These are phyloP conservation scores for Mercenaria mercenaria DNA, from an alignment of 1,140 invertebrate genomes.

Conservation along the genomic window DNA sequence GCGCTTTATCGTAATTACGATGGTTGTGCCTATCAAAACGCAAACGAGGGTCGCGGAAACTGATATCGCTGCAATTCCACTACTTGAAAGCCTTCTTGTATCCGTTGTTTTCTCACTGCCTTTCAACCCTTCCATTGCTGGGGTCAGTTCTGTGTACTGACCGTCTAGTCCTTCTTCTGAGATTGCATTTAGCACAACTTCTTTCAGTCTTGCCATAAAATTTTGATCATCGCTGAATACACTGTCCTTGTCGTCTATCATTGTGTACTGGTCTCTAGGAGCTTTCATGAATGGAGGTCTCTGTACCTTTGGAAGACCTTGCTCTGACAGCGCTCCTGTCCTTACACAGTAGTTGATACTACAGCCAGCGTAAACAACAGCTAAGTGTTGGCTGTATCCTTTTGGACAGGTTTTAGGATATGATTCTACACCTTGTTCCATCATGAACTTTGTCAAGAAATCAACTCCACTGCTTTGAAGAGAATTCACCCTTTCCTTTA, in stretches of 20 bases:
- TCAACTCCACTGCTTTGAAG: background rate
- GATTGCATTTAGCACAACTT: background rate
- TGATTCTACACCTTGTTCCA: background rate
- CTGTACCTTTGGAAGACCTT: conserved; percentile 68
- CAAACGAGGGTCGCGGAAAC: conserved; percentile 1
- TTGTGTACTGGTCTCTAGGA: background rate
- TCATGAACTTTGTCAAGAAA: conserved; percentile 36
- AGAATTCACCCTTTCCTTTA: conserved; percentile 53
- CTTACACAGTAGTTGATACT: conserved; percentile 78
- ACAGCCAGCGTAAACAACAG: conserved; percentile 73
- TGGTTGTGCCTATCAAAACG: background rate
- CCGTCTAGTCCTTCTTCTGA: background rate
- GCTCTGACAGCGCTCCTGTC: conserved; percentile 65
- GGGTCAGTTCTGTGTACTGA: background rate
- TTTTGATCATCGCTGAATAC: conserved; percentile 15
- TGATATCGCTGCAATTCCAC: background rate
- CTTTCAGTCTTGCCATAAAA: background rate
- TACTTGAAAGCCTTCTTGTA: background rate
- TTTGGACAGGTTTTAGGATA: conserved; percentile 34
- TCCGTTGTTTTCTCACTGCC: too few relatives aligned
- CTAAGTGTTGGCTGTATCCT: conserved; percentile 71
- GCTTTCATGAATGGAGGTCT: conserved; percentile 74
- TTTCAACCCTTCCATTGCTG: background rate
- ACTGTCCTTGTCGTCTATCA: background rate
- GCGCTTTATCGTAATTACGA: background rate